Base-by-base conservation (phyloP, 2,888 invertebrate genomes). In the Diabrotica balteata region DNA sequence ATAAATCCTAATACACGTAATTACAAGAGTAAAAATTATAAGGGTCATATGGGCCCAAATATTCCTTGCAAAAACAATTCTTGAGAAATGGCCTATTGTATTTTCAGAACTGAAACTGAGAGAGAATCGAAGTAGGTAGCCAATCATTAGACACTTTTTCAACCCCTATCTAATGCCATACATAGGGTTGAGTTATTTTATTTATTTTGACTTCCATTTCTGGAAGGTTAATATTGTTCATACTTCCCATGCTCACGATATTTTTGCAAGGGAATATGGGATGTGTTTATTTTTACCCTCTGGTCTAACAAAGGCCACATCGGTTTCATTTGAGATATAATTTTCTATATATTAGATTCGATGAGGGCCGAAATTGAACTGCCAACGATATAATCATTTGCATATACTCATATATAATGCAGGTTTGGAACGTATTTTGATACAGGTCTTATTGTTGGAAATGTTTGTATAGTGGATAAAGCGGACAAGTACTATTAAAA, bases 151-250 rank as follows among this genome's bases (percentile, higher is more conserved):
- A 59, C 59, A 53, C 54, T 66, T 55, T 69, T 59, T 59, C 65
- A 62, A 72, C 73, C 73, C 73, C 73, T 73, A 73, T 71, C 70
- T 32, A 51, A 63, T 63, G 11, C 59, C 53, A 63, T 66, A 64
- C 72, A 69, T 66, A 73, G 75, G 77, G 78, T 76, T 75, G 78
- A 67, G 77, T 79, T 80, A 76, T 78, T 80, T 80, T 80, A 80
- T 79, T 79, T 79, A 79, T 79, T 80, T 80, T 80, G 72, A 72
- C 77, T 72, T 76, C 74, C 79, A 79, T 78, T 78, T 79, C 77
- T 77, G 69, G 68, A 59, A 50, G 51, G 51, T 51, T 32, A 5
- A 32, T 32, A 5, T 32, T 32, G 32, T 32, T 60, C 59, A 47
- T 53, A 59, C 53, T 59, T 63, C 59, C 79, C 80, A 80, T 78